Base-by-base conservation (phyloP, 2,113 vertebrate species). In the Varanus komodoensis region DNA sequence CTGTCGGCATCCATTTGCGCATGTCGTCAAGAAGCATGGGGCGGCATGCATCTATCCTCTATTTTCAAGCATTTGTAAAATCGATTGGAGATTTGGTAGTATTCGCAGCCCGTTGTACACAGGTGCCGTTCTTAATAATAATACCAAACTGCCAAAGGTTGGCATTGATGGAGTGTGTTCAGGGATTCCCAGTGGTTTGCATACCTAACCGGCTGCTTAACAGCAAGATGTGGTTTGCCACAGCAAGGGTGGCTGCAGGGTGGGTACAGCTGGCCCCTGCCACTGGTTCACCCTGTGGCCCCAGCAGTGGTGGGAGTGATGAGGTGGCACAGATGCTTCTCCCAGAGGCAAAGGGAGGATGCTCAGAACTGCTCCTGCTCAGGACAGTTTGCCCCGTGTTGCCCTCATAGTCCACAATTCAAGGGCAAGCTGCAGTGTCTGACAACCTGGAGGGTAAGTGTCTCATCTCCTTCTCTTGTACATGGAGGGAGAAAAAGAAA, bases 1-100 rank as follows among this genome's bases (percentile, higher is more conserved):
- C 74, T 82, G 87, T 82, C 87, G 82, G 87, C 67, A 73, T 73
- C 52, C 68, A 38, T 80, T 89, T 73, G 68, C 38, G 64, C 54
- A 50, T 87, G 57, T 67, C 87, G 44, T 9, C 44, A 89, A 64
- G 19, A 74, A 83, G 69, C 32, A 12, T 29, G 44, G 68, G 23
- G 11, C 44, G 8, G 21, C 38, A 50, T 73, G 32, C 32, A 38
- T 11, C 34, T 5, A 44, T 80, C 29, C 17, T 82, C 27, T 82
- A 74, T 89, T 75, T 89, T 61, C 32, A 82, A 29, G 79, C 48
- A 82, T 74, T 74, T 79, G 73, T 6, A 19, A 34, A 82, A 32
- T 21, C 19, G 29, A 29, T 82, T 68, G 5, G 23, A 52, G 32
- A 54, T 54, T 64, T 69, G 67, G 44, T 79, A 81, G 79, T n/a